Evolutionary conservation across 2,113 vertebrate genomes (phyloP).

Genomic region (Coreoperca whiteheadi): DNA sequence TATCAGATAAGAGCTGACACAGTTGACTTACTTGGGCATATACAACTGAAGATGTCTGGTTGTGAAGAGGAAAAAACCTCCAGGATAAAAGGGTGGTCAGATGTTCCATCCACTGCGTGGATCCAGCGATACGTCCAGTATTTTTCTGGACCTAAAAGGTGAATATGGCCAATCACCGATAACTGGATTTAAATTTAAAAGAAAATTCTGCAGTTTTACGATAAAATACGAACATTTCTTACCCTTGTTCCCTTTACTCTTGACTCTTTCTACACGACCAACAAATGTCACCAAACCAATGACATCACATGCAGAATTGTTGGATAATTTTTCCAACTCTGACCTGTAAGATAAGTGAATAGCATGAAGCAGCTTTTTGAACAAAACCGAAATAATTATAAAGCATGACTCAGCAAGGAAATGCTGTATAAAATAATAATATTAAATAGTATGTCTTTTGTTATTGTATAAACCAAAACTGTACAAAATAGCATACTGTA

Average conservation of each 20-base stretch:
- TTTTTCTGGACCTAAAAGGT: conserved; percentile 86
- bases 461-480: background rate
- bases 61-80: conserved; percentile 95
- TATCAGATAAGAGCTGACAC: background rate
- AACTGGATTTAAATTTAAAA: background rate
- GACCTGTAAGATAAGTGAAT: conserved; percentile 79
- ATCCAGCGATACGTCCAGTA: conserved; percentile 94
- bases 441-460: background rate
- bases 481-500: background rate
- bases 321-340: conserved; percentile 84
- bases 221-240: conserved; percentile 13
- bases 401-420: background rate
- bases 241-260: conserved; percentile 85
- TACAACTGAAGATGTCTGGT: conserved; percentile 90
- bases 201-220: background rate
- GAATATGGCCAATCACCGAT: background rate
- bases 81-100: conserved; percentile 89
- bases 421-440: background rate
- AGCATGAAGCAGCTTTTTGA: background rate
- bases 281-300: conserved; percentile 93
- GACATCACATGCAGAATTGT: conserved; percentile 88
- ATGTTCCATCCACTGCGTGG: conserved; percentile 90
- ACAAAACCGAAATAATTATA: background rate
- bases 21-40: conserved; percentile 88
- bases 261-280: conserved; percentile 89